Percentiles rank a stretch among this genome's conserved stretches.
These are phyloP conservation scores for Nycticorax nycticorax DNA, from an alignment of 2,113 vertebrate genomes.

Conservation along the genomic window DNA sequence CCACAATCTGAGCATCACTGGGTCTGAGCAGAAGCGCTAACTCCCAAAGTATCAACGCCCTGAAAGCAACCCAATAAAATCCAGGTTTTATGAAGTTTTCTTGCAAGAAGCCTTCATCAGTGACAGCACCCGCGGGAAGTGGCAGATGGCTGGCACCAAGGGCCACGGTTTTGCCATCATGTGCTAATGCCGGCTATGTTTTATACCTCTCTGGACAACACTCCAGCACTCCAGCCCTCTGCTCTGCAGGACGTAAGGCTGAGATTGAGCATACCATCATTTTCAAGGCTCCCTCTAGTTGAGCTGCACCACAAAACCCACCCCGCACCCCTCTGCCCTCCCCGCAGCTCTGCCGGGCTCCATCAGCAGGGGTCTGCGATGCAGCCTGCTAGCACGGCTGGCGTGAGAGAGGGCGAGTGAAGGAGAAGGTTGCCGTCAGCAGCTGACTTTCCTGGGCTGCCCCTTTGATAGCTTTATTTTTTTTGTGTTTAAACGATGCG, in stretches of 20 bases:
- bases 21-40: neutral
- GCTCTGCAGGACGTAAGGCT: neutral
- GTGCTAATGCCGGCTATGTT: neutral
- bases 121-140: neutral
- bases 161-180: neutral
- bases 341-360: neutral
- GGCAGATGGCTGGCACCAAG: neutral
- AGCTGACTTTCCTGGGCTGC: neutral
- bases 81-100: neutral
- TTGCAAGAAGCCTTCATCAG: neutral
- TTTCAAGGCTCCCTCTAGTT: neutral
- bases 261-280: neutral
- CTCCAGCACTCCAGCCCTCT: neutral
- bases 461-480: neutral
- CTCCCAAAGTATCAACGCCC: neutral
- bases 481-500: slow-evolving; percentile 8
- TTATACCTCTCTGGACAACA: neutral
- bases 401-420: neutral
- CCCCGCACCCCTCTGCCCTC: rapidly evolving
- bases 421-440: neutral
- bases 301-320: neutral
- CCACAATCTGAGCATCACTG: neutral
- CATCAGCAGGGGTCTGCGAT: neutral
- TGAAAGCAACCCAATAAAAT: slow-evolving; percentile 11
- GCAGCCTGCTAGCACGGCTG: neutral